Conservation (phyloP, 2,888 invertebrate species). For the Dolomedes plantarius region DNA sequence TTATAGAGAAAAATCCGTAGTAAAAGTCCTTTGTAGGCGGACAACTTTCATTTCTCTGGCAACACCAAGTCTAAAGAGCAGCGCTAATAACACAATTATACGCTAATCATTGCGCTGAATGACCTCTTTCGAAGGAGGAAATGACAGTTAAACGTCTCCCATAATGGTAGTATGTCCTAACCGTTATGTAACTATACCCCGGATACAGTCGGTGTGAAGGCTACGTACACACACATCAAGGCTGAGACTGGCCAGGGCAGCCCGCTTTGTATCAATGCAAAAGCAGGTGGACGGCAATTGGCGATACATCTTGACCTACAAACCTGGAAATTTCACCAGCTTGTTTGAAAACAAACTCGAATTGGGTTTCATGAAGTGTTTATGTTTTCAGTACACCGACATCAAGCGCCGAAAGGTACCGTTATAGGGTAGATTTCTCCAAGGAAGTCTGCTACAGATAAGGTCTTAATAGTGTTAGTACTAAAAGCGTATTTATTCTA, state of each 20-base stretch:
- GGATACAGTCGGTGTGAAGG: constrained; percentile 28
- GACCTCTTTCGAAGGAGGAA: background rate
- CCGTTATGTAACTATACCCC: constrained; percentile 31
- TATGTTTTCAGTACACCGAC: no score
- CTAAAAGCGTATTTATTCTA: no score
- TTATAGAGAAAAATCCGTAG: no score
- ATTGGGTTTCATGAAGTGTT: background rate
- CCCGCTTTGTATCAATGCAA: background rate
- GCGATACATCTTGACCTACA: constrained; percentile 22
- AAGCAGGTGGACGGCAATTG: background rate
- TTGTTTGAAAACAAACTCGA: background rate
- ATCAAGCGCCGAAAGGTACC: no score
- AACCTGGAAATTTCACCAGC: background rate
- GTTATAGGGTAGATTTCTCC: no score
- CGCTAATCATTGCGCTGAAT: background rate
- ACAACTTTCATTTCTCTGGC: no score
- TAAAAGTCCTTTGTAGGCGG: no score
- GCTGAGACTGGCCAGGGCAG: constrained; percentile 7
- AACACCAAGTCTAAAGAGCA: background rate
- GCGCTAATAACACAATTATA: background rate
- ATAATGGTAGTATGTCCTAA: constrained; percentile 6
- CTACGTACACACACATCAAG: constrained; percentile 36
- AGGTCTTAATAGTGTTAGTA: no score
- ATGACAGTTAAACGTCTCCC: background rate
- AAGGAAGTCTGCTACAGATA: no score